A percentile compares a stretch with the other conserved stretches of the same genome.
Evolutionary conservation across 2,797 vertebrate species (phyloP).

Genomic region (Phoxinus dragarum): DNA sequence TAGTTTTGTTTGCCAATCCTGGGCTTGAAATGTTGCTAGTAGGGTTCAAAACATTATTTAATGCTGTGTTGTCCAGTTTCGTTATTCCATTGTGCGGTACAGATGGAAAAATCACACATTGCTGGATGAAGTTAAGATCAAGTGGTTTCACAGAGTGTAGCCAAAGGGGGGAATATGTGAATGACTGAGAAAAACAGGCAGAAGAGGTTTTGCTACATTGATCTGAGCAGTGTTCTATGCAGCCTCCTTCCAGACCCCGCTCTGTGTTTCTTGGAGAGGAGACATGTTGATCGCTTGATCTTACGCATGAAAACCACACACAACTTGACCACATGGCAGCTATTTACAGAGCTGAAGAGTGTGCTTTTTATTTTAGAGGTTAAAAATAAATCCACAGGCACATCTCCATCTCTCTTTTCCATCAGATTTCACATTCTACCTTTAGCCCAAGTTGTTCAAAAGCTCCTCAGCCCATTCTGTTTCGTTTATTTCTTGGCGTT

Average conservation of each 20-base stretch:
- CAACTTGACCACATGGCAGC: conserved; percentile 43
- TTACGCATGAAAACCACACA: conserved; percentile 41
- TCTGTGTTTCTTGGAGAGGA: conserved; percentile 56
- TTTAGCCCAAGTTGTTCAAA: conserved; percentile 26
- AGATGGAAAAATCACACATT: conserved; percentile 38
- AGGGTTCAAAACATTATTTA: conserved; percentile 26
- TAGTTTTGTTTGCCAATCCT: conserved; percentile 16
- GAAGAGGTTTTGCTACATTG: conserved; percentile 28
- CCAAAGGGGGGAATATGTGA: conserved; percentile 37
- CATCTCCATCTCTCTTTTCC: conserved; percentile 16
- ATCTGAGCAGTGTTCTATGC: conserved; percentile 24
- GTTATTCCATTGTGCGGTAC: conserved; percentile 24
- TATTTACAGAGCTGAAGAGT: conserved; percentile 50
- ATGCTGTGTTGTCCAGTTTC: conserved; percentile 25
- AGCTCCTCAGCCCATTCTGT: background rate
- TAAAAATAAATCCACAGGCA: conserved; percentile 33
- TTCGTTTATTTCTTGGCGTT: conserved; percentile 15
- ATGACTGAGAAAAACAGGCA: conserved; percentile 31
- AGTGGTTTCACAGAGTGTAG: conserved; percentile 11
- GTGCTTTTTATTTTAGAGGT: conserved; percentile 49
- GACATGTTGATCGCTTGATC: conserved; percentile 39
- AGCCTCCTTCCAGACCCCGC: conserved; percentile 34
- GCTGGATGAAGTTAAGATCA: conserved; percentile 30
- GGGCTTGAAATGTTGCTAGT: conserved; percentile 23
- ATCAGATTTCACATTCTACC: conserved; percentile 24